Evolutionary conservation across 2,113 vertebrate genomes (phyloP).

Genomic region (Gobiocypris rarus): DNA sequence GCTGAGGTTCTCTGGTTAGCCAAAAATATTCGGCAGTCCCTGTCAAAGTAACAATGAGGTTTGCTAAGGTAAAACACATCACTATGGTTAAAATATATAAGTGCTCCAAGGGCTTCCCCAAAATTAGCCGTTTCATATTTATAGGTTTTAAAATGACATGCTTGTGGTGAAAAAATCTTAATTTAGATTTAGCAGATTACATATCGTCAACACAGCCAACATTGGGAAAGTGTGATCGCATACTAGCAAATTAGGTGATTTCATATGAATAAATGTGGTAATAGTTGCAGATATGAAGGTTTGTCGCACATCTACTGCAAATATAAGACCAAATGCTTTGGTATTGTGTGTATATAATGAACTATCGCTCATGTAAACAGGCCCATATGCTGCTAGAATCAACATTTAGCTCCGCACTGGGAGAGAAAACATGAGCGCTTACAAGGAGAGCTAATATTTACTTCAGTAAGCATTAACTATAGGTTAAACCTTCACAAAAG

Average conservation of each 20-base stretch:
- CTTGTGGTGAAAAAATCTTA: background rate
- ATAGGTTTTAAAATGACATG: slow-evolving; percentile 27
- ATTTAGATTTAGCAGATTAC: background rate
- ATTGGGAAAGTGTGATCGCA: background rate
- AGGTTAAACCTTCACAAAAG: background rate
- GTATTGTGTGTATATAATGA: slow-evolving; percentile 1
- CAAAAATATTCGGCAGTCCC: background rate
- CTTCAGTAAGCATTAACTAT: background rate
- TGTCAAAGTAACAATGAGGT: slow-evolving; percentile 25
- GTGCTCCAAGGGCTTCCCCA: background rate
- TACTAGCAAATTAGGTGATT: background rate
- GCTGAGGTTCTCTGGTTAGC: slow-evolving; percentile 24
- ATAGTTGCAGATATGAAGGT: background rate
- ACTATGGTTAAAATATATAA: background rate
- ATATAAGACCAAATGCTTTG: background rate
- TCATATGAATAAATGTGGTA: background rate
- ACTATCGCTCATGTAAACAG: slow-evolving; percentile 15
- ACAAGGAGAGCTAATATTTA: slow-evolving; percentile 32
- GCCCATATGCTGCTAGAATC: background rate
- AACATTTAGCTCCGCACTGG: background rate
- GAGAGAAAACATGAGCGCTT: background rate
- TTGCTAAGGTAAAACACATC: background rate
- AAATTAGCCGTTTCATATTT: background rate
- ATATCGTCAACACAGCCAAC: background rate
- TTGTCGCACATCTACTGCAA: background rate